These are phyloP conservation scores for Parotia lawesii DNA, from an alignment of 2,113 vertebrate genomes.

Conservation along the genomic window DNA sequence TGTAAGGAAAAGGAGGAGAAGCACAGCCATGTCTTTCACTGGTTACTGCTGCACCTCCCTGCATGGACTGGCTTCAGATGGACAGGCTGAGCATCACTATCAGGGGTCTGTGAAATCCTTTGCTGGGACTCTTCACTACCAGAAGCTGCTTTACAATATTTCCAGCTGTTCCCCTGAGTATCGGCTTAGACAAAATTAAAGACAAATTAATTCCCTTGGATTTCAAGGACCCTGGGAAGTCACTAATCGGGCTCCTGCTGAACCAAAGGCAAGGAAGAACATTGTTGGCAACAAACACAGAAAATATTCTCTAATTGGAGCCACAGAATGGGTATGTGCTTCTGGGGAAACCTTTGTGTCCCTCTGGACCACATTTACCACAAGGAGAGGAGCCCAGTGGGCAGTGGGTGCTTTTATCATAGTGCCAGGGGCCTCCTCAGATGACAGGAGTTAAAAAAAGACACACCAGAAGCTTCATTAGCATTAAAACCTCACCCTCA, in stretches of 20 bases:
- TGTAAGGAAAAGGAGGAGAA: not conserved
- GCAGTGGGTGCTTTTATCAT: not conserved
- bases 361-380: not conserved
- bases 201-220: not conserved
- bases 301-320: not conserved
- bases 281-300: not conserved
- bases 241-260: not conserved
- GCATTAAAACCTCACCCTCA: not conserved
- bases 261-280: not conserved
- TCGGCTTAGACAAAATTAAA: not conserved
- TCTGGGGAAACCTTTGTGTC: not conserved
- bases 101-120: not conserved
- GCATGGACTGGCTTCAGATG: not conserved
- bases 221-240: not conserved
- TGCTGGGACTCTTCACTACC: not conserved
- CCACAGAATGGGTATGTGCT: not conserved
- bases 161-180: not conserved
- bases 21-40: not conserved
- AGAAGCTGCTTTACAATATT: constrained; percentile 1
- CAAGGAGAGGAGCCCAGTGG: not conserved
- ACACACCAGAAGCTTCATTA: not conserved
- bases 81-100: not conserved
- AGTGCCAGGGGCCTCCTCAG: not conserved
- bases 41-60: not conserved
- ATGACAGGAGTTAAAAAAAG: not conserved